These are phyloP conservation scores for Trichomycterus rosablanca DNA, from an alignment of 2,113 vertebrate species.

Conservation along the genomic window DNA sequence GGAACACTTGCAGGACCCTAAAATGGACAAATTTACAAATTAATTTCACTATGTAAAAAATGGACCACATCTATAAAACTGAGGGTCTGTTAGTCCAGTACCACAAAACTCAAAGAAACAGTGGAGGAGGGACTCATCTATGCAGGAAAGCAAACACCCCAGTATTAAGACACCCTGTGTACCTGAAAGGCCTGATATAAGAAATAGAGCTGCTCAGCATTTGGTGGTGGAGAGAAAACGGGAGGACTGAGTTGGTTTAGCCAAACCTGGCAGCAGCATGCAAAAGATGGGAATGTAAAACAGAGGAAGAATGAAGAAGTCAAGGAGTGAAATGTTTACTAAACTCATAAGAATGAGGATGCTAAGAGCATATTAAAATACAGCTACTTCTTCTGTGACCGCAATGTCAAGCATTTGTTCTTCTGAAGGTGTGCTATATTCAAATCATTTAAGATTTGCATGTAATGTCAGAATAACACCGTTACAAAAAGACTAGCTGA, in stretches of 20 bases:
- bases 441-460: too few species aligned
- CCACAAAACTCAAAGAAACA: background rate
- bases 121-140: background rate
- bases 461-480: too few species aligned
- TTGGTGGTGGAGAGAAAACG: conserved; percentile 69
- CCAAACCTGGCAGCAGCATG: conserved; percentile 66
- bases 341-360: conserved; percentile 2
- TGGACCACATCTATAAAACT: background rate
- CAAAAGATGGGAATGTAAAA: conserved; percentile 42
- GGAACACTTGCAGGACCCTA: conserved; percentile 61
- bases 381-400: too few species aligned
- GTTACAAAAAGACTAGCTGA: too few species aligned
- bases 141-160: conserved; percentile 33
- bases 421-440: too few species aligned
- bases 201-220: conserved; percentile 72
- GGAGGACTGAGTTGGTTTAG: conserved; percentile 61
- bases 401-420: too few species aligned
- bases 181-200: conserved; percentile 69
- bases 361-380: background rate
- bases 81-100: background rate
- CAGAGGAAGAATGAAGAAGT: conserved; percentile 25
- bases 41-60: background rate
- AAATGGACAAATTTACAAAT: background rate
- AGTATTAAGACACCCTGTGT: conserved; percentile 25
- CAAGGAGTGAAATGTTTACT: conserved; percentile 3